Conservation (phyloP, 2,797 vertebrate species). For the Dicrostonyx torquatus region DNA sequence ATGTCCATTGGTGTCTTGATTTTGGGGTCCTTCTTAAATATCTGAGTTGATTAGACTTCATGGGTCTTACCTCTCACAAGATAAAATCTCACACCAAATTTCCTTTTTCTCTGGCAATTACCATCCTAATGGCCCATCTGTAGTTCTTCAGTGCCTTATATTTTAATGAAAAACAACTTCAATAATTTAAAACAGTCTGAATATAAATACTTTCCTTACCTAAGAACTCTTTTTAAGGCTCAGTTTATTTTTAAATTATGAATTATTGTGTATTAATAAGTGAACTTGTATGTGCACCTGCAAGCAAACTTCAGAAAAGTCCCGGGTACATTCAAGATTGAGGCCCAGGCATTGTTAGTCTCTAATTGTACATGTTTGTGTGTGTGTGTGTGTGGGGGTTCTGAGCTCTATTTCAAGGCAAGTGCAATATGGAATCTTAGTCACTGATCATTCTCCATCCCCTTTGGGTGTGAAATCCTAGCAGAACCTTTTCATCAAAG, state of each 20-base stretch:
- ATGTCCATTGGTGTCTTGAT: neutral
- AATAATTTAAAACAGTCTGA: neutral
- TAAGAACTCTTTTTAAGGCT: neutral
- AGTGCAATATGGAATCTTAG: neutral
- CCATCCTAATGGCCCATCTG: neutral
- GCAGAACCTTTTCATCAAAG: neutral
- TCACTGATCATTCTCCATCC: neutral
- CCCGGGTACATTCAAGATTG: no score
- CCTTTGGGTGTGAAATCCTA: neutral
- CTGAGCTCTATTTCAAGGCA: neutral
- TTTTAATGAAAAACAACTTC: neutral
- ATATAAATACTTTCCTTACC: neutral
- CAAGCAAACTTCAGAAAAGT: neutral
- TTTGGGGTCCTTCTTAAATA: neutral
- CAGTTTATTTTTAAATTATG: neutral
- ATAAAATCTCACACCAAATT: neutral
- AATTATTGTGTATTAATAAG: neutral
- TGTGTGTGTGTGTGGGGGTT: neutral
- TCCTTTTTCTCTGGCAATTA: neutral
- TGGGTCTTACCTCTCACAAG: neutral
- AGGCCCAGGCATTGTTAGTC: neutral
- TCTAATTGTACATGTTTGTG: neutral
- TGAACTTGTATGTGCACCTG: neutral
- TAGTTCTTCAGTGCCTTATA: neutral
- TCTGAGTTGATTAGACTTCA: neutral